A percentile compares a stretch with the other conserved stretches of the same genome.
Evolutionary conservation across 1,140 invertebrate genomes (phyloP).

Genomic region (Mesaphorura yosii): DNA sequence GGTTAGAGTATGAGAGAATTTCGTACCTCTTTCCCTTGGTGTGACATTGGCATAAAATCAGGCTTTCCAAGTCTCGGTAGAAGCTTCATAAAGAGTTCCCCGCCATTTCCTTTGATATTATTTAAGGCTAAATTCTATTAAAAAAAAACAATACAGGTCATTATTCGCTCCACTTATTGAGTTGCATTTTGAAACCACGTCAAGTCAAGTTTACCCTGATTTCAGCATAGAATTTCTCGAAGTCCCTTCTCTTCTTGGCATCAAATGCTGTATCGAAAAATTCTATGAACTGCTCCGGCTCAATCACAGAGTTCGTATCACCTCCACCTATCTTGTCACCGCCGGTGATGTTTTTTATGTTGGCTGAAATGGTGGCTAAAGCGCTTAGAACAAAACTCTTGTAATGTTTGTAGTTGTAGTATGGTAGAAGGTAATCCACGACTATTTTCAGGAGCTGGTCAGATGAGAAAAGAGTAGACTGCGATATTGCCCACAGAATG

Average conservation of each 20-base stretch:
- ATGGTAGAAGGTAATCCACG: slow-evolving; percentile 24
- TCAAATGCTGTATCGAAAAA: slow-evolving; percentile 29
- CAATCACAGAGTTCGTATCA: slow-evolving; percentile 16
- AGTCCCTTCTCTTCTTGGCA: slow-evolving; percentile 26
- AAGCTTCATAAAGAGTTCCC: slow-evolving; percentile 23
- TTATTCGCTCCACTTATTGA: neutral
- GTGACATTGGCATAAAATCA: slow-evolving; percentile 16
- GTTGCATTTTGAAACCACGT: neutral
- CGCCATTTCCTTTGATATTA: slow-evolving; percentile 17
- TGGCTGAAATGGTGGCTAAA: slow-evolving; percentile 8
- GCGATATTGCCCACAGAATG: slow-evolving; percentile 26
- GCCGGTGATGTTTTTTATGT: slow-evolving; percentile 6
- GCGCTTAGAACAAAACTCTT: slow-evolving; percentile 25
- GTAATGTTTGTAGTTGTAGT: slow-evolving; percentile 30
- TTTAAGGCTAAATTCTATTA: slow-evolving; percentile 18
- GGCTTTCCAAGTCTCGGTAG: slow-evolving; percentile 20
- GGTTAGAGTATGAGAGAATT: neutral
- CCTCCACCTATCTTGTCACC: slow-evolving; percentile 11
- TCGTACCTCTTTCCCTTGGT: slow-evolving; percentile 19
- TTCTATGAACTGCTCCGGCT: slow-evolving; percentile 28
- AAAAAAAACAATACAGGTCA: neutral
- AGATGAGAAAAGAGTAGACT: slow-evolving; percentile 18
- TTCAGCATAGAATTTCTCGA: slow-evolving; percentile 29
- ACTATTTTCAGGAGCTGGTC: slow-evolving; percentile 29
- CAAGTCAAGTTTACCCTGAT: slow-evolving; percentile 18